Conservation (phyloP, 1,140 invertebrate genomes). For the Bicyclus anynana region DNA sequence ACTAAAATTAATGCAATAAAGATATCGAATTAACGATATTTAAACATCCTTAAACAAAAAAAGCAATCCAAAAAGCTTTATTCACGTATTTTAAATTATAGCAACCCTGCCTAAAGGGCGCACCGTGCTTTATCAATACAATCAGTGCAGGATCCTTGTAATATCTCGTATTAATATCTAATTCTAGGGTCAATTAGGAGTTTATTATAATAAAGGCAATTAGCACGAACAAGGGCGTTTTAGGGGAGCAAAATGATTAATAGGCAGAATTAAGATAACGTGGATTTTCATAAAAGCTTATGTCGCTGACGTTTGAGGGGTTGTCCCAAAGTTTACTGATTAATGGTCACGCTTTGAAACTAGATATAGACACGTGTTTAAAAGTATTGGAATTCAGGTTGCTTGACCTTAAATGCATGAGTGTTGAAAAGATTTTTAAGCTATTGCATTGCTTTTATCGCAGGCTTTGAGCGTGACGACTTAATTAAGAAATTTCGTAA, state of each 20-base stretch:
- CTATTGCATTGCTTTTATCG: no score
- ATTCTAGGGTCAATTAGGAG: constrained; percentile 11
- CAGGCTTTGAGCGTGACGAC: no score
- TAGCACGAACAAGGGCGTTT: background rate
- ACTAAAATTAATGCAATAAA: no score
- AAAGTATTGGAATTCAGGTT: no score
- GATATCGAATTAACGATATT: no score
- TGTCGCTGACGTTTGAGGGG: background rate
- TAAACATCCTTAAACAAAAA: no score
- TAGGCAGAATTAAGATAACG: constrained; percentile 1
- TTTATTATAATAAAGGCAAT: constrained; percentile 9
- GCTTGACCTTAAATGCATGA: no score
- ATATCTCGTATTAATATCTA: constrained; percentile 16
- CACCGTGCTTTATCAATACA: constrained; percentile 20
- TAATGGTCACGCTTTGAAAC: no score
- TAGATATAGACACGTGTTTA: no score
- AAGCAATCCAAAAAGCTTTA: no score
- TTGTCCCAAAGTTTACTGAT: constrained; percentile 1
- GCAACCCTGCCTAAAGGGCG: background rate
- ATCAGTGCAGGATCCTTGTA: constrained; percentile 17
- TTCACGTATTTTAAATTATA: background rate
- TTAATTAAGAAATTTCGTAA: no score
- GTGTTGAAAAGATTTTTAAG: no score
- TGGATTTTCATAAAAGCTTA: background rate
- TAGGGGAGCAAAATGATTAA: constrained; percentile 5